A percentile compares a stretch with the other conserved stretches of the same genome.
Evolutionary conservation across 2,113 vertebrate genomes (phyloP).

Genomic region (Cichladusa arquata): DNA sequence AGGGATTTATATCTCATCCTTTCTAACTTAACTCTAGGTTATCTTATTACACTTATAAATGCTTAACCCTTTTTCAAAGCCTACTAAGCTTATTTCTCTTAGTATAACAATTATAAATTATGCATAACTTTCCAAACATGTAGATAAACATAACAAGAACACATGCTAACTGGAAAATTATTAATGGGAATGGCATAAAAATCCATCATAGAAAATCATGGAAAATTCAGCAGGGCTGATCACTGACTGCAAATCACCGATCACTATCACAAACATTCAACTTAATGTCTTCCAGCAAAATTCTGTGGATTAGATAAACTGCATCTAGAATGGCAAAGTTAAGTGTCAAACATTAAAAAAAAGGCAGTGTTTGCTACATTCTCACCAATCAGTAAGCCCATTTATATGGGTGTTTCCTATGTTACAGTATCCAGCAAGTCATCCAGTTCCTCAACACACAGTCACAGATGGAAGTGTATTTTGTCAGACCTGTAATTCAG

Average conservation of each 20-base stretch:
- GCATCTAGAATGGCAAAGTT: not conserved
- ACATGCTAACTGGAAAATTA: not conserved
- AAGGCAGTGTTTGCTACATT: not conserved
- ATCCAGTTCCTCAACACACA: not conserved
- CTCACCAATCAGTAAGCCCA: not conserved
- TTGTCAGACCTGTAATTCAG: not conserved
- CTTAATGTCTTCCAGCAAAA: not conserved
- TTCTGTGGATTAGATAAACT: not conserved
- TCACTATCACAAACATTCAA: not conserved
- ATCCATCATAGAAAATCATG: not conserved
- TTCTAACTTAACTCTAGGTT: constrained; percentile 27
- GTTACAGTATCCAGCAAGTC: not conserved
- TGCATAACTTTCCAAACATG: not conserved
- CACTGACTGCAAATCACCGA: not conserved
- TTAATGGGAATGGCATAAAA: not conserved
- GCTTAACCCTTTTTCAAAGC: constrained; percentile 27
- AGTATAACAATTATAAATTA: not conserved
- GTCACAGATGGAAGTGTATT: constrained; percentile 17
- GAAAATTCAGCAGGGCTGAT: constrained; percentile 2
- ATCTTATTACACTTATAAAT: constrained; percentile 3
- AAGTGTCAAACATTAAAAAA: not conserved
- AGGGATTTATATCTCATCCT: constrained; percentile 22
- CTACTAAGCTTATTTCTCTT: not conserved
- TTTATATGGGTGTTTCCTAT: not conserved
- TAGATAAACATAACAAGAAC: not conserved